A percentile compares a stretch with the other conserved stretches of the same genome.
phyloP scores from a whole-genome alignment of 2,113 vertebrate genomes.

The Pygoscelis antarcticus region DNA sequence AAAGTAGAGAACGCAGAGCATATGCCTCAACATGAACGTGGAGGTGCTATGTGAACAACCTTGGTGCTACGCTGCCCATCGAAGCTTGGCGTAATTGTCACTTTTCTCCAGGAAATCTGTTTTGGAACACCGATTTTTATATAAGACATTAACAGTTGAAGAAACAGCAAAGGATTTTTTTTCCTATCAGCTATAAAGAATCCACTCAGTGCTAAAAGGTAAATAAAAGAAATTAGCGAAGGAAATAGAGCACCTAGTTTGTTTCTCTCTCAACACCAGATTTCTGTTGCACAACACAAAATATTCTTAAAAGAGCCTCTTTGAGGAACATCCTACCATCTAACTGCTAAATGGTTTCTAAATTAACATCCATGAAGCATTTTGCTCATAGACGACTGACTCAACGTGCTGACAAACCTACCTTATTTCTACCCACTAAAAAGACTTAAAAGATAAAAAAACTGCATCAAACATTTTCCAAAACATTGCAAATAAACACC shows the following conservation, averaged over 20 bases:
- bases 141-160: neutral
- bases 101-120: neutral
- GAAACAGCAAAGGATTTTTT: neutral
- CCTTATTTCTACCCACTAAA: neutral
- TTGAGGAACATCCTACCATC: neutral
- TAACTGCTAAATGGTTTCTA: neutral
- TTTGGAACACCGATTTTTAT: neutral
- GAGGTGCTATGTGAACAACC: neutral
- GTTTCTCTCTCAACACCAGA: neutral
- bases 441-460: neutral
- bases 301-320: neutral
- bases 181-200: neutral
- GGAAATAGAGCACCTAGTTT: neutral
- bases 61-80: neutral
- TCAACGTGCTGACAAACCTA: neutral
- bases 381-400: neutral
- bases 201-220: neutral
- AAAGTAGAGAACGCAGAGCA: neutral
- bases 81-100: neutral
- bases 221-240: neutral
- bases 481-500: neutral
- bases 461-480: neutral
- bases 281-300: neutral
- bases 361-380: neutral
- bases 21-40: accelerated